Base-by-base conservation (phyloP, 1,140 invertebrate species). In the Mactra quadrangularis region DNA sequence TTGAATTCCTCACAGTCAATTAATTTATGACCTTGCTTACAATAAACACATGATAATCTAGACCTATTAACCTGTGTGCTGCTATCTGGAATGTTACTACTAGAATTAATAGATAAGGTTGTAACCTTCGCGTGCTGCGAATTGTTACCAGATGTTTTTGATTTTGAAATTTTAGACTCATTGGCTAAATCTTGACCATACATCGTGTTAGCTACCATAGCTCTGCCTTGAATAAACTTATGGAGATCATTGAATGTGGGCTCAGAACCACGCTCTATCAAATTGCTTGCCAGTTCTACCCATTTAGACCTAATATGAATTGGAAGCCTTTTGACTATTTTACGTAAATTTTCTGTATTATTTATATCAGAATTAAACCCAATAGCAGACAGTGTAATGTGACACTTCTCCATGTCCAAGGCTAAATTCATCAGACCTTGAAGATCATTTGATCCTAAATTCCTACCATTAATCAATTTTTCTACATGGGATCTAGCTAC, bases 141-240 rank as follows among this genome's bases (percentile, higher is more conserved):
- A 33, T n/a, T 62, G 29, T 3, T 29, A 9, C 31, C 31, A 11
- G 59, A 13, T 62, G 29, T 29, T 35, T 62, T 62, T 3, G 9
- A 7, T 29, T 62, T 33, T 22, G 59, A 6, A 6, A 29, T 62
- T 62, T 62, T 62, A 29, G 59, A 62, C 59, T 13, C 59, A 22
- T 25, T 62, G 59, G 59, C 59, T 62, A 62, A 35, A n/a, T 62
- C 59, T 62, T 62, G 59, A 62, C 59, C 59, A 62, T 62, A 62
- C 59, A 62, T 62, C 17, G 59, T 62, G n/a, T 35, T 62, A 29
- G 59, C 59, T 33, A 62, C 59, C 3, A 62, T 6, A 62, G 59
- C 59, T 35, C 59, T 13, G 7, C 27, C 59, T 7, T 62, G 59
- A 25, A 62, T 29, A 62, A 33, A 62, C 6, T 11, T 62, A 13